Conservation (phyloP, 2,113 vertebrate genomes). For the Prunella fulvescens region DNA sequence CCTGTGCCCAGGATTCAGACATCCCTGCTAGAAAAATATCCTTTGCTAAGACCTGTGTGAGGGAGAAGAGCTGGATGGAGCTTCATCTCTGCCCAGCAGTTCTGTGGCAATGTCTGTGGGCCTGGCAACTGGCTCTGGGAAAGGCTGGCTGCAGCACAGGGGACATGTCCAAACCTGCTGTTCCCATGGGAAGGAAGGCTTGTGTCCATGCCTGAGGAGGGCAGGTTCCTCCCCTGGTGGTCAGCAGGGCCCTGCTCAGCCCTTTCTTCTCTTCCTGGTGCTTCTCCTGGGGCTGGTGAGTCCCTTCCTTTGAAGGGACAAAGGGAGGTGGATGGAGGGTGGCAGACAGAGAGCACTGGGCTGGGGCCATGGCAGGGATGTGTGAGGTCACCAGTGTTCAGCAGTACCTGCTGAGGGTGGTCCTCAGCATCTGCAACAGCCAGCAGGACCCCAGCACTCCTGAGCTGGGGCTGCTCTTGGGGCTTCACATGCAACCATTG, state of each 20-base stretch:
- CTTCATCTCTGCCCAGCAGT: not conserved
- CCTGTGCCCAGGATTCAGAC: not conserved
- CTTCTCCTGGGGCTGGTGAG: not conserved
- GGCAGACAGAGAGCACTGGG: fast-evolving
- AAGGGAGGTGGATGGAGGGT: not conserved
- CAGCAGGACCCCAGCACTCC: fast-evolving
- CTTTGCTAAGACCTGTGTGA: not conserved
- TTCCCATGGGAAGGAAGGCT: slow-evolving; percentile 35
- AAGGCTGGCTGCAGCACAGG: fast-evolving
- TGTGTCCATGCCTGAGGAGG: not conserved
- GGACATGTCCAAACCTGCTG: not conserved
- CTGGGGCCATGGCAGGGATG: not conserved
- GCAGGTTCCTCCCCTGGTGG: not conserved
- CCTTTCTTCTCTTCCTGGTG: not conserved
- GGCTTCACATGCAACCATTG: fast-evolving
- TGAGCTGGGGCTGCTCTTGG: not conserved
- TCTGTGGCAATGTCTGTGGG: fast-evolving
- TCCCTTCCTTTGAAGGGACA: not conserved
- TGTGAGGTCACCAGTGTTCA: not conserved
- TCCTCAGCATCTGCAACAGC: not conserved
- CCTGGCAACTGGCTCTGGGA: not conserved
- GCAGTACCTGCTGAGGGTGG: not conserved
- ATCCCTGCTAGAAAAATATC: not conserved
- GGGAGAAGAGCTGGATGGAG: not conserved
- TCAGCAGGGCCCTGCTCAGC: not conserved